Conservation (phyloP, 2,797 vertebrate genomes). For the Peromyscus attwateri region DNA sequence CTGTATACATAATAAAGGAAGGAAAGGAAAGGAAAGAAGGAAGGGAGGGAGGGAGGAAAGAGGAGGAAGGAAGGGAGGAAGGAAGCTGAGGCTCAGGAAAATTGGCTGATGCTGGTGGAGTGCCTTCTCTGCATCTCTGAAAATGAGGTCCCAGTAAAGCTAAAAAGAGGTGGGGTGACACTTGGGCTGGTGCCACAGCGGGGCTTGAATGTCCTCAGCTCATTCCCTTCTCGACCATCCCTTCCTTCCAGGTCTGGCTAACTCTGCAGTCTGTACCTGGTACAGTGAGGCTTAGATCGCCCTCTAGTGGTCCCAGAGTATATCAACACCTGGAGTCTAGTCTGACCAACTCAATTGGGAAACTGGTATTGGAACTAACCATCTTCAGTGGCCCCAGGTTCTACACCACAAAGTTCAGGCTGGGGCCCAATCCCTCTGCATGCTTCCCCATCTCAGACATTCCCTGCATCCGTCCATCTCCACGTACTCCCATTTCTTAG, state of each 20-base stretch:
- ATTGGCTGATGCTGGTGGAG: neutral
- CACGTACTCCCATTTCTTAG: neutral
- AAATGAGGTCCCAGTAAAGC: neutral
- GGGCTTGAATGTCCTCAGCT: neutral
- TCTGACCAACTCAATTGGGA: neutral
- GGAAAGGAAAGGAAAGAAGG: no score
- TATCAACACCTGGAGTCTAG: neutral
- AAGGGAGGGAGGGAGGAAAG: no score
- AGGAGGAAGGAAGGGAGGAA: no score
- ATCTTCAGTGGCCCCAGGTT: neutral
- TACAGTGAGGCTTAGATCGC: neutral
- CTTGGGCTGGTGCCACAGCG: neutral
- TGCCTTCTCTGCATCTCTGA: slow-evolving; percentile 13
- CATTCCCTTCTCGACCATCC: no score
- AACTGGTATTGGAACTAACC: neutral
- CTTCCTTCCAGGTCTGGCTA: neutral
- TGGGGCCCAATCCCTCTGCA: neutral
- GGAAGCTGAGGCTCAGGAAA: neutral
- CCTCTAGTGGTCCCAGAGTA: slow-evolving; percentile 52
- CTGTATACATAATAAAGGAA: no score
- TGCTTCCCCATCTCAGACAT: slow-evolving; percentile 7
- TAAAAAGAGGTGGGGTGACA: neutral
- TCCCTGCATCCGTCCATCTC: neutral
- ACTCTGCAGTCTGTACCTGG: neutral
- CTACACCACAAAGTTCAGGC: neutral